Evolutionary conservation across 2,888 invertebrate genomes (phyloP), one percentile per base, ranked within the genome.

Genomic region (Mimachlamys varia): DNA sequence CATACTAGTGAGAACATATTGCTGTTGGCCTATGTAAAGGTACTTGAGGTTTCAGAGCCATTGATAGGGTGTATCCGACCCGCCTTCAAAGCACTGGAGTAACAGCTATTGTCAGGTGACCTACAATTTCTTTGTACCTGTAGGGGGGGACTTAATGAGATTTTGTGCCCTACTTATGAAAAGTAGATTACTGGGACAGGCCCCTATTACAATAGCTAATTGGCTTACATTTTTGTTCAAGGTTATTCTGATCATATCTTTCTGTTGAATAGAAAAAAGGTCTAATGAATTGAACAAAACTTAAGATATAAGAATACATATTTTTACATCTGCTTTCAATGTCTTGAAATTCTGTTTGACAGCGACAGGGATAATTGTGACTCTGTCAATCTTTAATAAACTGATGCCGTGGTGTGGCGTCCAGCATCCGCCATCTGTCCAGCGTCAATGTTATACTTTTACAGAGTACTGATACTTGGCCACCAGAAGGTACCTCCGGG

Each of bases 161-260:
- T 76, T 76, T 76, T 76, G 4, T 76, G 76, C 33, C 76, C 76
- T 76, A 76, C 76, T 13, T 76, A 76, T 33, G 33, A 76, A 76
- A 33, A 76, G 76, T 76, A 3, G 76, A 76, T 76, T 76, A 76
- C 33, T 76, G 15, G 76, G 76, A 27, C 76, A 76, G 76, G 33
- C 76, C 13, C 10, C 27, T 15, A 10, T 76, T 76, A 13, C 33
- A 33, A n/a, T 76, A 33, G 0, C 27, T 76, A 76, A 76, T 76
- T 76, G 76, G 76, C 15, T 76, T 76, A 76, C 33, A 27, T 76
- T 76, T 76, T 27, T 33, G 76, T 76, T 33, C 76, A 13, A 12
- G 22, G 27, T 76, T 33, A 27, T 76, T 76, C 22, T 15, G 13
- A 76, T 33, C 22, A 62, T n/a, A 4, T 22, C 22, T 15, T 33